A percentile compares a stretch with the other conserved stretches of the same genome.
phyloP scores from a whole-genome alignment of 2,113 vertebrate genomes.

The Puma concolor region DNA sequence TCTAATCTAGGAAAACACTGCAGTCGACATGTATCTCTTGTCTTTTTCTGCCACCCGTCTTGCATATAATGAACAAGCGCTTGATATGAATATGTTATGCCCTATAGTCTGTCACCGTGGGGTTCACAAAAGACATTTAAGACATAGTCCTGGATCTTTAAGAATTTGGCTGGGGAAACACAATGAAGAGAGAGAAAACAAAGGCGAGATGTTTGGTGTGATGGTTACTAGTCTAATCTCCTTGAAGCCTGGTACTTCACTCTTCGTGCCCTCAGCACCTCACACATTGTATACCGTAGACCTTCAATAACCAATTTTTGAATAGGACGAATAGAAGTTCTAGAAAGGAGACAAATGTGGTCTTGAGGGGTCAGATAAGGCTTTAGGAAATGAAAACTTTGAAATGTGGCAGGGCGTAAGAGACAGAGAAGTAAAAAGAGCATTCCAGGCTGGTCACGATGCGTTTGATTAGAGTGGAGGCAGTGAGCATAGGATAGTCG shows the following conservation, averaged over 20 bases:
- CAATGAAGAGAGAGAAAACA: not conserved
- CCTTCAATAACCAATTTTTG: not conserved
- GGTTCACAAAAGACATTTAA: not conserved
- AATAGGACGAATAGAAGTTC: not conserved
- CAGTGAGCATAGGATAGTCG: rapidly evolving
- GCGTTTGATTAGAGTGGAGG: not conserved
- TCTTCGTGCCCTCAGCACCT: not conserved
- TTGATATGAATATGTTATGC: not conserved
- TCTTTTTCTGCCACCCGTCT: not conserved
- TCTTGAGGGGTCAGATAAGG: not conserved
- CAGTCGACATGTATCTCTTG: not conserved
- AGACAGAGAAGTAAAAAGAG: not conserved
- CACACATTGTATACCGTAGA: not conserved
- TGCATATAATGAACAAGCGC: not conserved
- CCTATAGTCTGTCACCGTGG: not conserved
- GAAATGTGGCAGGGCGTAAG: not conserved
- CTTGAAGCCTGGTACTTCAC: not conserved
- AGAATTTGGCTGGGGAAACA: not conserved
- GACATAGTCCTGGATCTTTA: not conserved
- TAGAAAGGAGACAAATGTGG: not conserved
- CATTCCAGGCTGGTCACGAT: no score
- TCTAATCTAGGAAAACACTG: not conserved
- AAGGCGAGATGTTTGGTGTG: not conserved
- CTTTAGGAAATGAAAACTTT: not conserved
- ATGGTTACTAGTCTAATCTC: not conserved